A percentile compares a stretch with the other conserved stretches of the same genome.
phyloP scores from a whole-genome alignment of 2,797 vertebrate species.

The Nasua narica region DNA sequence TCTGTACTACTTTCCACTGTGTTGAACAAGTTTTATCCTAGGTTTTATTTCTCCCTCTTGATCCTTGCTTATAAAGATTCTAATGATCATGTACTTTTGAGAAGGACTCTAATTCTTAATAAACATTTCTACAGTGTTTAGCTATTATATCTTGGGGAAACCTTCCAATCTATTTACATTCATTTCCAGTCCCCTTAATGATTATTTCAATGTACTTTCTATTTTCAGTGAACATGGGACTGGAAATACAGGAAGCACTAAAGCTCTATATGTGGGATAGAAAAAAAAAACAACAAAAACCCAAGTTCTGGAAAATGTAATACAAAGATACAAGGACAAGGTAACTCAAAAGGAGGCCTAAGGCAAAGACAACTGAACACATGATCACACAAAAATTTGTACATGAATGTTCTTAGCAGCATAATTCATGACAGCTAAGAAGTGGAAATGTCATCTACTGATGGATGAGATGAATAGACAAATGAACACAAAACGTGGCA shows the following conservation, averaged over 20 bases:
- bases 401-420: not conserved
- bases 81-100: slow-evolving; percentile 38
- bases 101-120: slow-evolving; percentile 51
- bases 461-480: not conserved
- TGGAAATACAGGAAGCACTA: not conserved
- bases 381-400: not conserved
- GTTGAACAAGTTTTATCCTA: slow-evolving; percentile 63
- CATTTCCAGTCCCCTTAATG: not conserved
- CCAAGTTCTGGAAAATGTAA: not conserved
- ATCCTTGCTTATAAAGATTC: slow-evolving; percentile 3
- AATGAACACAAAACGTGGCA: not conserved
- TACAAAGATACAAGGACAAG: not conserved
- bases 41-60: slow-evolving; percentile 48
- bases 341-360: not conserved
- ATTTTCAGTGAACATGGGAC: not conserved
- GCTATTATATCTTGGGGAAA: not conserved
- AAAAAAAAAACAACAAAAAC: not conserved
- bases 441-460: not conserved
- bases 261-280: not conserved
- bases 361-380: not conserved
- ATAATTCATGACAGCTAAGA: not conserved
- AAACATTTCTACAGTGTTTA: slow-evolving; percentile 59
- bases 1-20: slow-evolving; percentile 50
- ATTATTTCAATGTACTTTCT: not conserved
- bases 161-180: slow-evolving; percentile 6